Percentiles rank a stretch among this genome's conserved stretches.
phyloP scores from a whole-genome alignment of 2,888 invertebrate species.

The Notodromas monacha region DNA sequence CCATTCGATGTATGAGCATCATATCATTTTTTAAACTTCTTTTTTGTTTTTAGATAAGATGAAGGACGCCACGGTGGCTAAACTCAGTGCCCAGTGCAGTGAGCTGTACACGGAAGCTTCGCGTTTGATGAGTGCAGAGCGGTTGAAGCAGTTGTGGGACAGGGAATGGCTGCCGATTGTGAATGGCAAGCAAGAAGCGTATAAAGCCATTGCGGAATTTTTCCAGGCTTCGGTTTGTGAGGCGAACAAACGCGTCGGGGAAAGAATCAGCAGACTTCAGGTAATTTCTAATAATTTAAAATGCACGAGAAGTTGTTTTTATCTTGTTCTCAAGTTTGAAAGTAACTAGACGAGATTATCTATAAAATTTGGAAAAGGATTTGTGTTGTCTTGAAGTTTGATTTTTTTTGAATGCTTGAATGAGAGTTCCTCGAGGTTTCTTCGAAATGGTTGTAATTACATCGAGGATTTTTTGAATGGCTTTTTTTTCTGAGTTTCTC shows the following conservation, averaged over 20 bases:
- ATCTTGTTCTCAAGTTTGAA: too few species aligned
- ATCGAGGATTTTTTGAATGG: too few species aligned
- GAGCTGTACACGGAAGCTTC: slow-evolving; percentile 71
- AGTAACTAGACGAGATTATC: too few species aligned
- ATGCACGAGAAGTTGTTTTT: too few species aligned
- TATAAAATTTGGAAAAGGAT: too few species aligned
- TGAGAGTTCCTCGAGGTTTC: too few species aligned
- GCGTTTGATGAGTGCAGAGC: slow-evolving; percentile 52
- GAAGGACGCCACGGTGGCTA: slow-evolving; percentile 73
- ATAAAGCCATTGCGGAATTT: slow-evolving; percentile 56
- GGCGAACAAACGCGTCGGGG: slow-evolving; percentile 41
- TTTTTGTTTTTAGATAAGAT: slow-evolving; percentile 33
- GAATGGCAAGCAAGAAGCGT: slow-evolving; percentile 51
- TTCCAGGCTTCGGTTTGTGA: slow-evolving; percentile 57
- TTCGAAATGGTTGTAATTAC: too few species aligned
- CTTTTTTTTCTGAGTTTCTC: too few species aligned
- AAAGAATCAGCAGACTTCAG: slow-evolving; percentile 59
- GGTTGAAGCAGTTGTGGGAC: slow-evolving; percentile 51
- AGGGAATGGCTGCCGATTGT: slow-evolving; percentile 49
- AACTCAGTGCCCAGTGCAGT: slow-evolving; percentile 62
- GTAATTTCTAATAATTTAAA: too few species aligned
- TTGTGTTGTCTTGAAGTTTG: too few species aligned
- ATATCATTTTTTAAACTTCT: slow-evolving; percentile 6
- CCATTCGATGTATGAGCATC: too few species aligned
- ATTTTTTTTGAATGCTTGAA: too few species aligned